Base-by-base conservation (phyloP, 2,113 vertebrate species). In the Lynx canadensis region DNA sequence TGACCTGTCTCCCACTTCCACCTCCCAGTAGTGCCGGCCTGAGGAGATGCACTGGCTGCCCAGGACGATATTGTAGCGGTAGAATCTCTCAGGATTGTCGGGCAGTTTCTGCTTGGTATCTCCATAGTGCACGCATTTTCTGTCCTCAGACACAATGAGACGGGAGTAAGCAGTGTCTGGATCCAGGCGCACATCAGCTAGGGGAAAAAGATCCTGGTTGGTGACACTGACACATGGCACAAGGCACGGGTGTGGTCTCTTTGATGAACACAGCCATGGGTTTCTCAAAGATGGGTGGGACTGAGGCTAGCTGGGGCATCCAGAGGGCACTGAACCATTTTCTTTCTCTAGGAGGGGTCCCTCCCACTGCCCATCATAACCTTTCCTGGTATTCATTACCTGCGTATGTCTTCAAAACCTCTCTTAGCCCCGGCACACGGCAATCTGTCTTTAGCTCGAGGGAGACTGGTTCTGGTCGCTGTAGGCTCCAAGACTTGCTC, bases 11-110 rank as follows among this genome's bases (percentile, higher is more conserved):
- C 96, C 96, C 60, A 98, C 98, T 36, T 98, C 98, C 4, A 98
- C 95, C 18, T 97, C 98, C 98, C 98, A 98, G 94, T 98, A 98
- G 86, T 98, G 97, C 15, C 73, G 85, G 52, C 98, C 97, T 0
- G 96, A 97, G 50, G 95, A 94, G 78, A 98, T 79, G 52, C 95
- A 91, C 23, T 98, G 97, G 16, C 97, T 98, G 31, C 98, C 98
- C 83, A 98, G 93, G 82, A 98, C 96, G 27, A 98, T 97, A 13
- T 97, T 97, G 66, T 97, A 98, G 85, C 52, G 95, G 71, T 98
- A 97, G 82, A 98, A 98, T 38, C 98, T 95, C 86, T 98, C 97
- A 1, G 97, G 96, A 85, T 98, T 98, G 81, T 98, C 97, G 0
- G 98, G 97, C 12, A 98, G 74, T 2, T 97, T 81, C 95, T 98